Percentiles rank a stretch among this genome's conserved stretches.
Conservation (phyloP, 2,113 vertebrate species). For the Lanius ludovicianus region DNA sequence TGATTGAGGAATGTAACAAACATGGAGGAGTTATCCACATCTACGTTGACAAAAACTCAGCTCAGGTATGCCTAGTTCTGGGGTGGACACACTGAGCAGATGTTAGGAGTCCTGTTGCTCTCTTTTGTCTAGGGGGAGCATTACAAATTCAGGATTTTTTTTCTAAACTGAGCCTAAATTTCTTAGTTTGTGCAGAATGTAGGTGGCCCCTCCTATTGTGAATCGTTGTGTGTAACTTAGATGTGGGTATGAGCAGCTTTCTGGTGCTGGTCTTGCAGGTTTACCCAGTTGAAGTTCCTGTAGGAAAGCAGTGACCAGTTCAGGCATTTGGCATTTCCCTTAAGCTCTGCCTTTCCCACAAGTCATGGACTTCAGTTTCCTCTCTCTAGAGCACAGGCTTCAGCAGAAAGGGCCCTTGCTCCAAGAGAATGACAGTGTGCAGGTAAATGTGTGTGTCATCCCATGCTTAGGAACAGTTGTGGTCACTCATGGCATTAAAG, state of each 20-base stretch:
- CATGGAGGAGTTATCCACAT: conserved; percentile 96
- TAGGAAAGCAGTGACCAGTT: neutral
- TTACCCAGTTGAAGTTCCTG: neutral
- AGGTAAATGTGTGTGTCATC: neutral
- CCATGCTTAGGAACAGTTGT: neutral
- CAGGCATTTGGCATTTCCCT: neutral
- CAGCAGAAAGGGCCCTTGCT: neutral
- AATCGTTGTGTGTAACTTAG: neutral
- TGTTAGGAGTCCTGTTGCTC: neutral
- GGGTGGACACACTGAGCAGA: neutral
- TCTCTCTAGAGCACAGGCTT: neutral
- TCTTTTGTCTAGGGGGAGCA: neutral
- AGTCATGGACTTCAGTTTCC: neutral
- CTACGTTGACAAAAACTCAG: conserved; percentile 95
- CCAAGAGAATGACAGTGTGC: neutral
- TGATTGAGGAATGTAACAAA: conserved; percentile 98
- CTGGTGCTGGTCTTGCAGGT: neutral
- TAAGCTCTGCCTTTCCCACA: neutral
- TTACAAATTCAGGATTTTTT: neutral
- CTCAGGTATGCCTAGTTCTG: conserved; percentile 79
- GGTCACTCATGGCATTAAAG: rapidly evolving
- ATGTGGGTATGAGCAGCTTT: neutral
- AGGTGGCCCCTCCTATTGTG: neutral
- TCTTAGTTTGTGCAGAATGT: neutral
- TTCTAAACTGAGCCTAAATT: neutral